phyloP scores from a whole-genome alignment of 1,140 invertebrate genomes.

The Scaptomyza graminum region DNA sequence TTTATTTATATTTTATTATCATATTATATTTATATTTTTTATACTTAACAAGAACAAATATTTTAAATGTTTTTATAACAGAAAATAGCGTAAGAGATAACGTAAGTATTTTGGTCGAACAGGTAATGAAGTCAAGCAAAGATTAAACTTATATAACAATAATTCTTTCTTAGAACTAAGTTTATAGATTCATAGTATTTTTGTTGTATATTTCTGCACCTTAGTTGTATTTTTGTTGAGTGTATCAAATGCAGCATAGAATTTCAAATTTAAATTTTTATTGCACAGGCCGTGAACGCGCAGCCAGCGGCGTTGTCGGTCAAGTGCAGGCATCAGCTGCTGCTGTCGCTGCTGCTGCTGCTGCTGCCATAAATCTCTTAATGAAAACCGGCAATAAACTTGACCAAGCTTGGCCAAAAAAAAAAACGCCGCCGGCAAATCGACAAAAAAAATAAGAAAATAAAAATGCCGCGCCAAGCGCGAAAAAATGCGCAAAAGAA shows the following conservation, averaged over 20 bases:
- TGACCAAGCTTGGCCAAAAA: conserved; percentile 42
- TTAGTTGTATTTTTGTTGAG: not conserved
- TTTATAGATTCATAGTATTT: too few relatives aligned
- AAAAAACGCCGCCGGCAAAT: conserved; percentile 58
- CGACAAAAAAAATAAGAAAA: conserved; percentile 3
- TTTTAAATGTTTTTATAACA: too few relatives aligned
- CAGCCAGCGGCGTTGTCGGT: conserved; percentile 65
- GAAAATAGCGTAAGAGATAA: too few relatives aligned
- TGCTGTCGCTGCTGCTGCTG: conserved; percentile 10
- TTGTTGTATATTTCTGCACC: too few relatives aligned
- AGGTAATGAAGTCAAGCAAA: too few relatives aligned
- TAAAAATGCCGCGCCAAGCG: conserved; percentile 58
- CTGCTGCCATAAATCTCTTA: conserved; percentile 75
- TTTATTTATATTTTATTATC: too few relatives aligned
- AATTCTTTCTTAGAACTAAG: too few relatives aligned
- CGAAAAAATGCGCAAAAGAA: conserved; percentile 81
- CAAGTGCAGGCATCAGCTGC: conserved; percentile 70
- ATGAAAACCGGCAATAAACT: conserved; percentile 83
- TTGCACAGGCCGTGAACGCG: conserved; percentile 62
- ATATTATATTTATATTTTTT: too few relatives aligned
- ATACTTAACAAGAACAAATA: too few relatives aligned
- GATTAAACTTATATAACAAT: too few relatives aligned
- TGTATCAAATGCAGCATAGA: conserved; percentile 65
- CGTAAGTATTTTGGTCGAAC: too few relatives aligned
- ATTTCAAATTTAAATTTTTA: conserved; percentile 72